phyloP scores from a whole-genome alignment of 1,140 invertebrate species.

The Drosophila nigromelanica region DNA sequence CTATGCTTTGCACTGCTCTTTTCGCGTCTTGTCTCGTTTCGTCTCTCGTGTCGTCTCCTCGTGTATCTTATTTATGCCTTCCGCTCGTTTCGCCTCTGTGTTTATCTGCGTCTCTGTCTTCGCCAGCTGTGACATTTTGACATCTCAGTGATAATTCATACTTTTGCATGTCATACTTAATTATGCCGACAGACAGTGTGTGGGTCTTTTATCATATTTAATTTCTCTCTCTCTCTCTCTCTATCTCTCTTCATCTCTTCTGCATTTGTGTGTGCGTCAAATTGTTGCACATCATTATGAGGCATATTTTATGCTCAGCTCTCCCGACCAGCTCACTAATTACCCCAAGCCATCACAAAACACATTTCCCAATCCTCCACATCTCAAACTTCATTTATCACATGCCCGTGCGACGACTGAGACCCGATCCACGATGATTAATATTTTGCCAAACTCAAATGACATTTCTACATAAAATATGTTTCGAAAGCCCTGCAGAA shows the following conservation, averaged over 20 bases:
- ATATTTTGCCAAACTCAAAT: constrained; percentile 65
- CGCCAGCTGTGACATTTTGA: constrained; percentile 81
- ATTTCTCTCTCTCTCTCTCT: constrained; percentile 15
- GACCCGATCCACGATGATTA: constrained; percentile 54
- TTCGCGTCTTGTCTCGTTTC: not conserved
- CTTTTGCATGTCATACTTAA: constrained; percentile 83
- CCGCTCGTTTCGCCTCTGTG: constrained; percentile 40
- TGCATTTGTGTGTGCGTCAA: not conserved
- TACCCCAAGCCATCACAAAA: constrained; percentile 28
- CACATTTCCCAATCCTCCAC: constrained; percentile 18
- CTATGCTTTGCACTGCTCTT: constrained; percentile 32
- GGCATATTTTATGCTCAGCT: constrained; percentile 25
- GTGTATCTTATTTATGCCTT: constrained; percentile 62
- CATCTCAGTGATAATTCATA: constrained; percentile 83
- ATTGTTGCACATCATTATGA: constrained; percentile 48
- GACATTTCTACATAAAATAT: constrained; percentile 71
- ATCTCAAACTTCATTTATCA: constrained; percentile 67
- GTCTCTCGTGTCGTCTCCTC: not conserved
- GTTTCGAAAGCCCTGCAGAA: constrained; percentile 53
- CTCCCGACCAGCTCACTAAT: constrained; percentile 25
- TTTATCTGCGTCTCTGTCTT: constrained; percentile 54
- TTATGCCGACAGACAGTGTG: constrained; percentile 79
- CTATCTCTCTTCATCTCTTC: not conserved
- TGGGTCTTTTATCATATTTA: constrained; percentile 60
- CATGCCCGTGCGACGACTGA: constrained; percentile 19